Percentiles rank a stretch among this genome's conserved stretches.
These are phyloP conservation scores for Beris morrisii DNA, from an alignment of 2,888 invertebrate species.

Conservation along the genomic window DNA sequence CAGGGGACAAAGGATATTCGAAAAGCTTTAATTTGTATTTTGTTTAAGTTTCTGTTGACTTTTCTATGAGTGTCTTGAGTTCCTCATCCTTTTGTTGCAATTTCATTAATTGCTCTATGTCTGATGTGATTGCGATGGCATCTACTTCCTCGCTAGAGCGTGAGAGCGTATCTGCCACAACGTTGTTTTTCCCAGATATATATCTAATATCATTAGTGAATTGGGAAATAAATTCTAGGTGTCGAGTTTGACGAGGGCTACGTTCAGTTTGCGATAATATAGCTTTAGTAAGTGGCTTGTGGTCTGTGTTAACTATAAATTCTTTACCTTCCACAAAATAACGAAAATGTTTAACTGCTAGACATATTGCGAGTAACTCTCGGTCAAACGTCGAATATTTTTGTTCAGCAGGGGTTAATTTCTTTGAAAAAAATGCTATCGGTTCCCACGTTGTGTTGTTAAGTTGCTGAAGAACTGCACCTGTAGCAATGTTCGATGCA, in stretches of 20 bases:
- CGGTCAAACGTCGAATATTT: slow-evolving; percentile 51
- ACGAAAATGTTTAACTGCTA: slow-evolving; percentile 47
- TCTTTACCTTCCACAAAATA: slow-evolving; percentile 48
- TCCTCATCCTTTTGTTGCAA: not conserved
- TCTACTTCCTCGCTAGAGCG: not conserved
- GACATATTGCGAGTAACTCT: slow-evolving; percentile 50
- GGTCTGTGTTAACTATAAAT: slow-evolving; percentile 7
- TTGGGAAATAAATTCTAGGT: slow-evolving; percentile 13
- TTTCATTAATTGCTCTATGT: not conserved
- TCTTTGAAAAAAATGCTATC: slow-evolving; percentile 48
- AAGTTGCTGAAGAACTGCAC: slow-evolving; percentile 48
- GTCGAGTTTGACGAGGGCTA: slow-evolving; percentile 38
- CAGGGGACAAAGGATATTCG: no score
- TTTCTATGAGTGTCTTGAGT: not conserved
- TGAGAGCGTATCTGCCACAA: slow-evolving; percentile 26
- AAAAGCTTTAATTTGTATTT: no score
- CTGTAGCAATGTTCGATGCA: no score
- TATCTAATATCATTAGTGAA: slow-evolving; percentile 12
- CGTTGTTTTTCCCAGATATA: slow-evolving; percentile 10
- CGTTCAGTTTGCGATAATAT: slow-evolving; percentile 19
- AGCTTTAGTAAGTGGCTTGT: slow-evolving; percentile 20
- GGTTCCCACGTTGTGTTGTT: slow-evolving; percentile 45
- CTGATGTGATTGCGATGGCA: no score
- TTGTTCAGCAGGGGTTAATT: slow-evolving; percentile 44
- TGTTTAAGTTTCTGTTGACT: no score